Evolutionary conservation across 2,888 invertebrate species (phyloP).

Genomic region (Crepidodera aurea): DNA sequence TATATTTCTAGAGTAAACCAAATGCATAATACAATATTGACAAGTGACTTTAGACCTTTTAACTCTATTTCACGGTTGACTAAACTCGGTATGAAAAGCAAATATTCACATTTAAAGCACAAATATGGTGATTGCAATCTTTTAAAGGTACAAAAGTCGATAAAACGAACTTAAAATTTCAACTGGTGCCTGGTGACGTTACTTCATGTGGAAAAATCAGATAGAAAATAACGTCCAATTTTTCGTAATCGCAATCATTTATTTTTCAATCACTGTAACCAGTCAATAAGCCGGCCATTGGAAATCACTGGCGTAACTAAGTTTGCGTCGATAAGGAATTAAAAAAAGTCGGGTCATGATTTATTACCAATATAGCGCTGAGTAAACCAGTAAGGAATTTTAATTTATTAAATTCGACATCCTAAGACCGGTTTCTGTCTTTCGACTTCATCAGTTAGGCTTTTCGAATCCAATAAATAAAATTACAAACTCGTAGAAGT

Average conservation of each 20-base stretch:
- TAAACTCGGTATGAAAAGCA: not conserved
- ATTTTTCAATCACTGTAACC: conserved; percentile 47
- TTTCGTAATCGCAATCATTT: conserved; percentile 41
- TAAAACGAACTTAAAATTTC: not conserved
- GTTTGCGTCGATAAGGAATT: too few species aligned
- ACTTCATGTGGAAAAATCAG: conserved; percentile 20
- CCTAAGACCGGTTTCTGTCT: too few species aligned
- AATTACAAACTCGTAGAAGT: too few species aligned
- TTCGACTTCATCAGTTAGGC: too few species aligned
- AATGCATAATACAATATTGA: too few species aligned
- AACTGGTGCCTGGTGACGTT: conserved; percentile 6
- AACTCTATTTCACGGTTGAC: not conserved
- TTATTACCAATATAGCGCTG: too few species aligned
- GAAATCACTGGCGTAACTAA: not conserved
- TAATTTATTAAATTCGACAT: too few species aligned
- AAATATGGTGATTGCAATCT: conserved; percentile 9
- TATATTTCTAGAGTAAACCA: too few species aligned
- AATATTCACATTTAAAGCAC: not conserved
- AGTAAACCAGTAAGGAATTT: too few species aligned
- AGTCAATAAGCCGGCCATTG: conserved; percentile 7
- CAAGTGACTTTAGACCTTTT: not conserved
- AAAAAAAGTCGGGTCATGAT: too few species aligned
- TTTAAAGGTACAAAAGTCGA: not conserved
- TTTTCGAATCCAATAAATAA: too few species aligned
- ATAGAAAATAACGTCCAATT: conserved; percentile 22